Conservation (phyloP, 2,888 invertebrate species). For the Drosophila vallismaia region DNA sequence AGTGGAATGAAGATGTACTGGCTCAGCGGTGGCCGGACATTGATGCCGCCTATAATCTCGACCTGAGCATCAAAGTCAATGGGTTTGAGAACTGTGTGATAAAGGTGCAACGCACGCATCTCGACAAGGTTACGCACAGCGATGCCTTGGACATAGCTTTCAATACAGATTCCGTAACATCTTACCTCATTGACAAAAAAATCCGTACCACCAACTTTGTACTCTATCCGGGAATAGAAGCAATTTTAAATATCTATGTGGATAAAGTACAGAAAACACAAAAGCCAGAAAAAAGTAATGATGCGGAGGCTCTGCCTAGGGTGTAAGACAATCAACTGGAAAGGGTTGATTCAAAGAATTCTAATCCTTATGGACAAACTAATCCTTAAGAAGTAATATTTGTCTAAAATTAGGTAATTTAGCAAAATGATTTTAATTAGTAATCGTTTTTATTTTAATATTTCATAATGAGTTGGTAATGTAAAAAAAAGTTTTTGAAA, state of each 20-base stretch:
- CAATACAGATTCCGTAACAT: constrained; percentile 82
- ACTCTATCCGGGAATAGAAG: constrained; percentile 84
- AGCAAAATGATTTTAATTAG: not conserved
- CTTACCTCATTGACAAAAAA: constrained; percentile 81
- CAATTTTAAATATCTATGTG: constrained; percentile 81
- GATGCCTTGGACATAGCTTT: constrained; percentile 85
- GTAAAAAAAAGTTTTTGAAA: not conserved
- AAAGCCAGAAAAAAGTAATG: constrained; percentile 45
- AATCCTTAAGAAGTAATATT: not conserved
- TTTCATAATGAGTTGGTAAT: not conserved
- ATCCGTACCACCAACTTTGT: constrained; percentile 82
- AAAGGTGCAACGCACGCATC: constrained; percentile 85
- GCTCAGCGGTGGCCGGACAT: constrained; percentile 92
- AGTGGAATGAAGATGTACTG: constrained; percentile 89
- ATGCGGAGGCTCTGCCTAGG: constrained; percentile 27
- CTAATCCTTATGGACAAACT: too few relatives aligned
- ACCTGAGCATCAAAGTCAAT: constrained; percentile 87
- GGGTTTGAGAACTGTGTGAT: constrained; percentile 84
- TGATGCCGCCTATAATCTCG: constrained; percentile 88
- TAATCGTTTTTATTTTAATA: not conserved
- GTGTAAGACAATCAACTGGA: constrained; percentile 4
- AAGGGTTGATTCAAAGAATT: not conserved
- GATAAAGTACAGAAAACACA: constrained; percentile 74
- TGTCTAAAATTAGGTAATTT: not conserved
- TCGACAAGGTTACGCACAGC: constrained; percentile 85